A percentile compares a stretch with the other conserved stretches of the same genome.
These are phyloP conservation scores for Epirrhoe alternata DNA, from an alignment of 2,888 invertebrate species.

Conservation along the genomic window DNA sequence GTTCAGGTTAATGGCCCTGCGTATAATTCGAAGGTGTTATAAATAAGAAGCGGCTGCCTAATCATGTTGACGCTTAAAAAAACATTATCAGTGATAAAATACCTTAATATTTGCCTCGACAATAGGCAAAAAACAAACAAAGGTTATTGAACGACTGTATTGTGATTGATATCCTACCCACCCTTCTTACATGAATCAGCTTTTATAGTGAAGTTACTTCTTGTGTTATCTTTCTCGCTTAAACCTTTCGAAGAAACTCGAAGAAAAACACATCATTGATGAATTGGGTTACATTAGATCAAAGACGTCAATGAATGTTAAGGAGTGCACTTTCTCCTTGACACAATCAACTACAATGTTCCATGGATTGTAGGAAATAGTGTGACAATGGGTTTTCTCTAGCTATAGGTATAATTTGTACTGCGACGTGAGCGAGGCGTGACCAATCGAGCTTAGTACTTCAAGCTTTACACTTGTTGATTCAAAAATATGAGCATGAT, in stretches of 20 bases:
- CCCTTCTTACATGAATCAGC: background rate
- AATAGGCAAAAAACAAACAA: too few species aligned
- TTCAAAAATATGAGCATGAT: conserved; percentile 46
- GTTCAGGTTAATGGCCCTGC: conserved; percentile 27
- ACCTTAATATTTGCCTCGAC: too few species aligned
- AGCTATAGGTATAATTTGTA: conserved; percentile 6
- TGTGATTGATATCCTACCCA: too few species aligned
- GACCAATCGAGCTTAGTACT: conserved; percentile 38
- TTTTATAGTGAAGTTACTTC: background rate
- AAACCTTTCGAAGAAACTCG: conserved; percentile 2
- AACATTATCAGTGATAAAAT: too few species aligned
- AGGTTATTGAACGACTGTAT: too few species aligned
- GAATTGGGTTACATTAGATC: conserved; percentile 1
- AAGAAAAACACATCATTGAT: conserved; percentile 9
- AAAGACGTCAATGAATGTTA: conserved; percentile 3
- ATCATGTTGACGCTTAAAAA: background rate
- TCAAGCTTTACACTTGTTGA: conserved; percentile 63
- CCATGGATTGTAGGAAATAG: conserved; percentile 6
- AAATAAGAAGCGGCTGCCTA: conserved; percentile 2
- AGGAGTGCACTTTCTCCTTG: conserved; percentile 22
- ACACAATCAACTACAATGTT: conserved; percentile 8
- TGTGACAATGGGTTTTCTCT: conserved; percentile 21
- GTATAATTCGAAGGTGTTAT: conserved; percentile 13
- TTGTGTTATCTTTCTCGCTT: background rate
- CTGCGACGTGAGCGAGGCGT: conserved; percentile 43